A percentile compares a stretch with the other conserved stretches of the same genome.
Evolutionary conservation across 64 coral and sea anemone species (phyloP).

Genomic region (Porites lutea): DNA sequence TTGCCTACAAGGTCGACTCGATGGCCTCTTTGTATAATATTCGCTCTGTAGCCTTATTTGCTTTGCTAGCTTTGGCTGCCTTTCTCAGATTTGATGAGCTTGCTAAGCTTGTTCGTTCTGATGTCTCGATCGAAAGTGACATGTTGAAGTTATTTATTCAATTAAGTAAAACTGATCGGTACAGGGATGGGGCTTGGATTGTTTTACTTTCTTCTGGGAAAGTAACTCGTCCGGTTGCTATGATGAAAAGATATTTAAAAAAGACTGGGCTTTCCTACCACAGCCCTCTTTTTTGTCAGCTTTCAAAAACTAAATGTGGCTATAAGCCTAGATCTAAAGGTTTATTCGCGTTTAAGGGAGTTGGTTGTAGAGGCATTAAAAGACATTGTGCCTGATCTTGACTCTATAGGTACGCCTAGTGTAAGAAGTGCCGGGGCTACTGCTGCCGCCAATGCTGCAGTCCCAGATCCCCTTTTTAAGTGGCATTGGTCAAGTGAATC

Average conservation of each 20-base stretch:
- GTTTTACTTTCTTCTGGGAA: not conserved
- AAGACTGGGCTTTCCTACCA: not conserved
- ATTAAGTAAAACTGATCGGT: constrained; percentile 38
- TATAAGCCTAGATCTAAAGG: no score
- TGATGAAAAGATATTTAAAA: not conserved
- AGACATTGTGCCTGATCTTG: constrained; percentile 6
- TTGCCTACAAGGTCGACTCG: no score
- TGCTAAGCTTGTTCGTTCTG: not conserved
- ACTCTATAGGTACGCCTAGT: not conserved
- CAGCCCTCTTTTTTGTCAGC: no score
- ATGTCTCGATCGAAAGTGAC: constrained; percentile 9
- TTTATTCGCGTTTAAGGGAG: not conserved
- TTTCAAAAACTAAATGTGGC: no score
- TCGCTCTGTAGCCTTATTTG: no score
- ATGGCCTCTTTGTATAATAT: no score
- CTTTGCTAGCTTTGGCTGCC: constrained; percentile 5
- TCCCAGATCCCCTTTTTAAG: not conserved
- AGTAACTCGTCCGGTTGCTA: not conserved
- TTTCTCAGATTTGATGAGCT: constrained; percentile 46
- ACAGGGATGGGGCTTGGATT: constrained; percentile 35
- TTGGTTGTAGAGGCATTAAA: not conserved
- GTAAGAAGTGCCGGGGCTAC: not conserved
- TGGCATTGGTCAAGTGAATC: not conserved
- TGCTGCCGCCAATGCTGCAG: not conserved
- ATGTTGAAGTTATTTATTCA: constrained; percentile 42